Base-by-base conservation (phyloP, 2,113 vertebrate species). In the Megaceryle torquata region DNA sequence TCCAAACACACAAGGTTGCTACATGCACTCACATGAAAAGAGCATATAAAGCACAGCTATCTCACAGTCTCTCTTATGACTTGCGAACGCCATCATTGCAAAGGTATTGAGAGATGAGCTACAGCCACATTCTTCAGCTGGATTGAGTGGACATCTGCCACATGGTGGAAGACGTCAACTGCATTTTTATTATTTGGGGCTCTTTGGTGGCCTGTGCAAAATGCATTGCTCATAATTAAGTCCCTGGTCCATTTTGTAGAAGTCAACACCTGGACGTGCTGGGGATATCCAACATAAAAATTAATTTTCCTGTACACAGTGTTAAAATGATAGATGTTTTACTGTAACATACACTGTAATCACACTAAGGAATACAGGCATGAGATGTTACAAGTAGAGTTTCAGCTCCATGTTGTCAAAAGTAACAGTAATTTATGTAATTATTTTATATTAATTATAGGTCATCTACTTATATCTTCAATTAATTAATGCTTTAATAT, bases 381-480 rank as follows among this genome's bases (percentile, higher is more conserved):
- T 68, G 92, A 96, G 61, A 89, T 31, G 4, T 56, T 79, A 84
- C 86, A 93, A 91, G 91, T 54, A 68, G 70, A 59, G 25, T 75
- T 72, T 67, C 78, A 61, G 87, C 39, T 91, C 93, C 81, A 96
- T 75, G 92, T 82, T 97, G 75, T 61, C 35, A 13, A 87, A 96
- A 93, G 79, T 91, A 94, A 93, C 85, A 96, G 97, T 96, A 95
- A 97, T 95, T 96, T 96, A 43, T 95, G 90, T 88, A 96, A 96
- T 92, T 79, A 91, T 96, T 96, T 76, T 84, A 92, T 97, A 97
- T 96, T 96, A 97, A 96, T 91, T 95, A 84, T 88, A 89, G 84
- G 76, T 93, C 85, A 95, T 91, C 96, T 97, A 95, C 93, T 97
- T 97, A 97, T 95, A 95, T 59, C 59, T 95, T 96, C 90, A 97